Conservation (phyloP, 1,140 invertebrate species). For the Neomicropteryx cornuta region DNA sequence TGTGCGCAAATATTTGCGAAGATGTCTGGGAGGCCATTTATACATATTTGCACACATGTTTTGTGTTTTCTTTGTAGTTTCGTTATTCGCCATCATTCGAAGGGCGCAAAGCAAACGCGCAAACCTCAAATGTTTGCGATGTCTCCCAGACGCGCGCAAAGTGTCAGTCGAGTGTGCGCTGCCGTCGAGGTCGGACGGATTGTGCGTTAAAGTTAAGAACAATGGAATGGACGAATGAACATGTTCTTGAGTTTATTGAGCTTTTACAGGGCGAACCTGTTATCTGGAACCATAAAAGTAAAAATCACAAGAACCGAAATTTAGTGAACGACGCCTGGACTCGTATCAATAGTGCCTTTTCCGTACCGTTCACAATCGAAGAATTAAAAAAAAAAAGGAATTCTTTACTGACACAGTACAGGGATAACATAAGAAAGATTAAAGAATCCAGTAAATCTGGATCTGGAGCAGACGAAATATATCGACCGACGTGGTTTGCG, state of each 20-base stretch:
- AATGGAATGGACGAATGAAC: slow-evolving; percentile 3
- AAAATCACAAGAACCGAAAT: neutral
- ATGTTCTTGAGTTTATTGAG: slow-evolving; percentile 1
- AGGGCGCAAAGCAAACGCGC: too few species aligned
- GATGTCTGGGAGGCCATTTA: too few species aligned
- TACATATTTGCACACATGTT: too few species aligned
- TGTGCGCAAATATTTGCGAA: too few species aligned
- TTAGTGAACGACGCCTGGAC: too few species aligned
- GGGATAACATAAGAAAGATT: slow-evolving; percentile 14
- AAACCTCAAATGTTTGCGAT: too few species aligned
- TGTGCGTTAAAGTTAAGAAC: too few species aligned
- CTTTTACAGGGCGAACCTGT: neutral
- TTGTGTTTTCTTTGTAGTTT: too few species aligned
- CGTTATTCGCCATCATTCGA: too few species aligned
- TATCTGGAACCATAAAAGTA: slow-evolving; percentile 1
- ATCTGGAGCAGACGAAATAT: slow-evolving; percentile 11
- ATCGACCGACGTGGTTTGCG: slow-evolving; percentile 17
- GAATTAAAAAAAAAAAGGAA: slow-evolving; percentile 5
- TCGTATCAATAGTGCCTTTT: neutral
- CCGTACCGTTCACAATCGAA: neutral
- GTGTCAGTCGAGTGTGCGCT: too few species aligned
- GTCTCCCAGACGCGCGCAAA: too few species aligned
- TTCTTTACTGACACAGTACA: slow-evolving; percentile 5
- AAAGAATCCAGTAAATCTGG: slow-evolving; percentile 10
- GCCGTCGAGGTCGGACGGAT: too few species aligned